phyloP scores from a whole-genome alignment of 1,140 invertebrate species.

The Nebria ingens region DNA sequence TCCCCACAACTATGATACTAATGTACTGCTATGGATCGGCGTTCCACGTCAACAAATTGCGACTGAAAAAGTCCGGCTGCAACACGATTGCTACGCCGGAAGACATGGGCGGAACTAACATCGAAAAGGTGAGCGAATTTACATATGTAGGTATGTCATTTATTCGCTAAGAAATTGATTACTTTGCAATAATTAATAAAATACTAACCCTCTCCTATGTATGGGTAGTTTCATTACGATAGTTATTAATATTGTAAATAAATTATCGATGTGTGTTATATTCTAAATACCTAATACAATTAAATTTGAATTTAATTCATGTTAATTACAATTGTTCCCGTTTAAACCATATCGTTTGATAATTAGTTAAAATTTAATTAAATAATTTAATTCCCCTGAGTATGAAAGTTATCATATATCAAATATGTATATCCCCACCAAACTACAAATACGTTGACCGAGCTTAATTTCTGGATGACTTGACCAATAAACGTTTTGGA shows the following conservation, averaged over 20 bases:
- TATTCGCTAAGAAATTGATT: neutral
- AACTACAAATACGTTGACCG: too few species aligned
- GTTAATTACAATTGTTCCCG: too few species aligned
- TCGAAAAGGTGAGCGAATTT: constrained; percentile 40
- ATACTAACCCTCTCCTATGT: too few species aligned
- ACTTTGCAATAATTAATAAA: too few species aligned
- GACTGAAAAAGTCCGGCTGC: constrained; percentile 36
- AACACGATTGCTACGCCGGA: constrained; percentile 30
- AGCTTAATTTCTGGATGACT: too few species aligned
- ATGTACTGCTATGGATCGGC: constrained; percentile 85
- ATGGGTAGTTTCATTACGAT: too few species aligned
- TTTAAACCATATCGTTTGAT: too few species aligned
- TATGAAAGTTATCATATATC: too few species aligned
- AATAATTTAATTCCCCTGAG: too few species aligned
- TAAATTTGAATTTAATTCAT: neutral
- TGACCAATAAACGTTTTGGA: too few species aligned
- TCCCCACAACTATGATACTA: constrained; percentile 78
- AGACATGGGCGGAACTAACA: constrained; percentile 31
- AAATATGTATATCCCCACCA: too few species aligned
- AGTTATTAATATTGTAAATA: neutral
- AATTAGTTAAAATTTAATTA: too few species aligned
- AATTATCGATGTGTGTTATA: neutral
- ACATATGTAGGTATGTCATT: neutral
- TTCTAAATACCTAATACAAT: neutral
- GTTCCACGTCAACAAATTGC: constrained; percentile 72